Evolutionary conservation across 23 tunicate species (phyloP), one percentile per base, ranked within the genome.

Genomic region (Ciona savignyi): DNA sequence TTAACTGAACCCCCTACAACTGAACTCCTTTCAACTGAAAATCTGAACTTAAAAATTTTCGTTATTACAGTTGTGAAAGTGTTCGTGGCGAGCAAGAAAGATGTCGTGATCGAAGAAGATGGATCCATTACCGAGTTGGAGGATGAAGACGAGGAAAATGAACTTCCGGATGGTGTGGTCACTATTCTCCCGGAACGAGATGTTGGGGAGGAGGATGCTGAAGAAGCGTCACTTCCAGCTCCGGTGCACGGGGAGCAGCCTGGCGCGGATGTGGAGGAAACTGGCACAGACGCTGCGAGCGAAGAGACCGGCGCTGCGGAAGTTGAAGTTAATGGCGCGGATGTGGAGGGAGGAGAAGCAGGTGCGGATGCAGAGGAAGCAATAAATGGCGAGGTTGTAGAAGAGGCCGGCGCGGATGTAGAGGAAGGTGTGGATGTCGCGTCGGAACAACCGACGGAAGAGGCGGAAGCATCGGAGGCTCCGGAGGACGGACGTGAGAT

Each of bases 401-500:
- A 51, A 9, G 32, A 51, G 23, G 77, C 29, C 29, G 29, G 77
- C 34, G 20, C 34, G 51, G 25, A 30, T 31, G 22, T 31, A 2
- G 51, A 19, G 2, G 56, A 42, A 15, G 56, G 9, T 6, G 56
- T 42, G 15, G 56, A 42, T 9, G 56, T 42, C 9, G 56, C 56
- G 9, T 42, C 56, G 56, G 65, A 26, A 22, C 27, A 22, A 1
- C 27, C 35, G 6, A 48, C 65, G 24, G 65, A 26, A 23, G 27
- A 72, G 35, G 65, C n/a, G 64, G 65, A 6, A 49, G 65, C 60
- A 6, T 35, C 73, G 11, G 73, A 69, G 19, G 15, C 2, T 3
- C 49, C 51, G 1, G 51, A 28, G 1, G 9, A 49, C 24, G 51
- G 24, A 31, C 28, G 33, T 27, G 73, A 69, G 23, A 25, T 25